Percentiles rank a stretch among this genome's conserved stretches.
phyloP scores from a whole-genome alignment of 2,113 vertebrate genomes.

The Chiloscyllium plagiosum region DNA sequence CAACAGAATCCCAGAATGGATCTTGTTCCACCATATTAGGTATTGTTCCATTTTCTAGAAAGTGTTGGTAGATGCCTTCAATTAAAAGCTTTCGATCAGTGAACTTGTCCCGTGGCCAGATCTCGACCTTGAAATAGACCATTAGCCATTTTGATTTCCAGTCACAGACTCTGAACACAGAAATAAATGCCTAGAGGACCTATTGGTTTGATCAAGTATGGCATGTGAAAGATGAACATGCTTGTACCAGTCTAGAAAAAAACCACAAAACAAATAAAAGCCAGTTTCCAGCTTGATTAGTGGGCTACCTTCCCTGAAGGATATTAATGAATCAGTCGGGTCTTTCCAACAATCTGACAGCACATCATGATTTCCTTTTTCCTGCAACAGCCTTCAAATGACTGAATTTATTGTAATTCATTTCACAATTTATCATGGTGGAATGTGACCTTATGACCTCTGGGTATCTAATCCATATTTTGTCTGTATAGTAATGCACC shows the following conservation, averaged over 20 bases:
- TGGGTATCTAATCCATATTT: background rate
- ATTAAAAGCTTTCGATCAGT: conserved; percentile 25
- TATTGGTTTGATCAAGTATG: background rate
- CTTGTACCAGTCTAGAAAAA: background rate
- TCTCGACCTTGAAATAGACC: conserved; percentile 20
- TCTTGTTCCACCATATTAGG: conserved; percentile 18
- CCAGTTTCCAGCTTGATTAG: background rate
- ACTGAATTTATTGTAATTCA: background rate
- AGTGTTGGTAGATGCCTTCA: conserved; percentile 1
- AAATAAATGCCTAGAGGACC: background rate
- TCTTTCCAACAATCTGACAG: conserved; percentile 6
- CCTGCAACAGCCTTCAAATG: background rate
- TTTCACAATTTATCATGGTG: background rate
- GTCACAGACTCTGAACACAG: background rate
- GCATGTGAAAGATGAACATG: background rate
- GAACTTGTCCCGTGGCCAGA: conserved; percentile 26
- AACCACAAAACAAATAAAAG: background rate
- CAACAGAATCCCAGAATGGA: conserved; percentile 19
- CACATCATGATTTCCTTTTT: background rate
- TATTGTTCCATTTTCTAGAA: conserved; percentile 16
- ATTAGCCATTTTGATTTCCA: background rate
- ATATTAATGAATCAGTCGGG: background rate
- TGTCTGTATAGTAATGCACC: background rate
- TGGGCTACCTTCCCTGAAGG: background rate
- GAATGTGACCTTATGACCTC: background rate